phyloP scores from a whole-genome alignment of 2,113 vertebrate species.

The Macrotis lagotis region DNA sequence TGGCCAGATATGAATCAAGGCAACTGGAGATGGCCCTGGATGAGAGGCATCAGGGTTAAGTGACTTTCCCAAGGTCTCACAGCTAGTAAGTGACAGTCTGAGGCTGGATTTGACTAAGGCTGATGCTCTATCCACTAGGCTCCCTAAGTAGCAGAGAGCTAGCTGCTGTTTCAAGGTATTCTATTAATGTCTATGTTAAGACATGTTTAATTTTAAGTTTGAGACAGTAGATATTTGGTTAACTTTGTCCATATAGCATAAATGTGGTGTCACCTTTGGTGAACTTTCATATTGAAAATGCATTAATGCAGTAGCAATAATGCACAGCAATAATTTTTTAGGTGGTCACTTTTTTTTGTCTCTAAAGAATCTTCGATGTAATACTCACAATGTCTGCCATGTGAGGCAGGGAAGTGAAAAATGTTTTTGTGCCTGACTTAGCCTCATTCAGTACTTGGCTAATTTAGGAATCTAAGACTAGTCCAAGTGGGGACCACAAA shows the following conservation, averaged over 20 bases:
- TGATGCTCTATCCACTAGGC: background rate
- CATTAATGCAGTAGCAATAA: background rate
- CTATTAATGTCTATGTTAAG: background rate
- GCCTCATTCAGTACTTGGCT: constrained; percentile 18
- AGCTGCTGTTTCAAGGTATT: background rate
- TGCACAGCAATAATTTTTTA: background rate
- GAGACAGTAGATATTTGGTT: background rate
- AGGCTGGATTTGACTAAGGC: background rate
- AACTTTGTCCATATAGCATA: background rate
- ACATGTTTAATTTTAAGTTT: background rate
- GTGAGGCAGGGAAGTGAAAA: background rate
- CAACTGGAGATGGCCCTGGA: too few species aligned
- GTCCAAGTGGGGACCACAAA: constrained; percentile 25
- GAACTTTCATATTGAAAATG: background rate
- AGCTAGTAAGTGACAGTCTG: background rate
- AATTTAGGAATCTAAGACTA: constrained; percentile 2
- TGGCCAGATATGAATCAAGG: too few species aligned
- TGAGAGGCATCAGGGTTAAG: too few species aligned
- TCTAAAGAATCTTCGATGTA: constrained; percentile 11
- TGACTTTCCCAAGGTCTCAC: background rate
- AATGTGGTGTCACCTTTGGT: background rate
- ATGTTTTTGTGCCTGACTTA: background rate
- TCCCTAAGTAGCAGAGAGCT: background rate
- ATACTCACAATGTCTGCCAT: background rate
- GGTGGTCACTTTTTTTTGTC: background rate